Percentiles rank a stretch among this genome's conserved stretches.
phyloP scores from a whole-genome alignment of 2,888 invertebrate genomes.

The Globia sparganii region DNA sequence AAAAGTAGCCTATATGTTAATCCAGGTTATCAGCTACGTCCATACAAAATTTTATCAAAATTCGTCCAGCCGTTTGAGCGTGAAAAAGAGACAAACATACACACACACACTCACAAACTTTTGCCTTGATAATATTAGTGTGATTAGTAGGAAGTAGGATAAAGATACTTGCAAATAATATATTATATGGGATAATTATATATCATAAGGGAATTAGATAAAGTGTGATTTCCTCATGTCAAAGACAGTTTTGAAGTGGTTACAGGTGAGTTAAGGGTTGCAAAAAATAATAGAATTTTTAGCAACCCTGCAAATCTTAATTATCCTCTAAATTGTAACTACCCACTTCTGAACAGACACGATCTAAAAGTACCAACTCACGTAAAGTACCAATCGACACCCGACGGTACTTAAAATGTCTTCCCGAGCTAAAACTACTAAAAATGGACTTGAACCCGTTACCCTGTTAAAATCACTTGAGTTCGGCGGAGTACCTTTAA shows the following conservation, averaged over 20 bases:
- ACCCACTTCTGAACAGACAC: constrained; percentile 29
- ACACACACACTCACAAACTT: too few species aligned
- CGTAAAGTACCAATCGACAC: constrained; percentile 47
- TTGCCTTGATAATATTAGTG: too few species aligned
- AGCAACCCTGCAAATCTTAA: not conserved
- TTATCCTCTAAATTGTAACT: not conserved
- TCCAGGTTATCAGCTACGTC: too few species aligned
- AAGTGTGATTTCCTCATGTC: not conserved
- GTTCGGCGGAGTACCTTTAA: constrained; percentile 50
- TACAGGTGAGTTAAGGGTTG: not conserved
- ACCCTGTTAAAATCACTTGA: constrained; percentile 44
- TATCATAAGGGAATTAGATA: not conserved
- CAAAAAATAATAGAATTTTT: not conserved
- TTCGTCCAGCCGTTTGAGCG: too few species aligned
- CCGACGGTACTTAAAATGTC: constrained; percentile 39
- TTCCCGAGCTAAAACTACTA: constrained; percentile 18
- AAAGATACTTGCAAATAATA: too few species aligned
- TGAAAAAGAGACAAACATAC: too few species aligned
- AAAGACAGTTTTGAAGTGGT: not conserved
- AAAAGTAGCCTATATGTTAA: too few species aligned
- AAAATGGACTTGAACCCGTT: constrained; percentile 51
- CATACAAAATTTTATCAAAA: too few species aligned
- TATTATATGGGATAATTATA: too few species aligned
- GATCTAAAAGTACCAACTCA: constrained; percentile 49
- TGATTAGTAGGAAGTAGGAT: too few species aligned